Base-by-base conservation (phyloP, 2,113 vertebrate genomes). In the Thamnophis sirtalis region DNA sequence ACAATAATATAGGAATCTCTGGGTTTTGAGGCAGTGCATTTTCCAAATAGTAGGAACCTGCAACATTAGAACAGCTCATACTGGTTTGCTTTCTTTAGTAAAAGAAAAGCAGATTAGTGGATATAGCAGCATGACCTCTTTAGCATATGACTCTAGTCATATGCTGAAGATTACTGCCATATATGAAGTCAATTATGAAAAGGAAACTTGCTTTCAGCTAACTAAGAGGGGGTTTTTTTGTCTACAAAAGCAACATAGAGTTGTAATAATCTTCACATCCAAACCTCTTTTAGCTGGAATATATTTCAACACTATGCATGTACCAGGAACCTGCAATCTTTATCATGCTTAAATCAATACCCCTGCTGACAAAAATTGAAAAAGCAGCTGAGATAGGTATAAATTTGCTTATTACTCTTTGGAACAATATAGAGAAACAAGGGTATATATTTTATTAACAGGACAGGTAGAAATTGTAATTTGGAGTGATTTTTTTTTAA, bases 261-360 rank as follows among this genome's bases (percentile, higher is more conserved):
- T 19, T n/a, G 33, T 87, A 54, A 91, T 33, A 9, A 51, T 89
- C 21, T 85, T 60, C 33, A 43, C 21, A 43, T 86, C 55, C 49
- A 51, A 53, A 21, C 43, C 22, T 73, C 22, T 63, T 73, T 87
- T 13, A 54, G 26, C 22, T 73, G 56, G 56, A 68, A 53, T 58
- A 87, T 5, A 8, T 80, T 80, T 92, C 33, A 88, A 53, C 51
- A 56, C 48, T 54, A 33, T 48, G 9, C 6, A 84, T 84, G 88
- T 49, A 21, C 51, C 53, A 49, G 8, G 48, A 51, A 73, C 50
- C 53, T 51, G 55, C 56, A n/a, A 60, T 28, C 21, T 17, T 63
- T 86, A 92, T 89, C 88, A 89, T 92, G 80, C 48, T 58, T 92
- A 80, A 92, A 73, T 38, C 33, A 73, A 33, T 92, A 89, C 2